Conservation (phyloP, 1,140 invertebrate species). For the Choristoneura fumiferana region DNA sequence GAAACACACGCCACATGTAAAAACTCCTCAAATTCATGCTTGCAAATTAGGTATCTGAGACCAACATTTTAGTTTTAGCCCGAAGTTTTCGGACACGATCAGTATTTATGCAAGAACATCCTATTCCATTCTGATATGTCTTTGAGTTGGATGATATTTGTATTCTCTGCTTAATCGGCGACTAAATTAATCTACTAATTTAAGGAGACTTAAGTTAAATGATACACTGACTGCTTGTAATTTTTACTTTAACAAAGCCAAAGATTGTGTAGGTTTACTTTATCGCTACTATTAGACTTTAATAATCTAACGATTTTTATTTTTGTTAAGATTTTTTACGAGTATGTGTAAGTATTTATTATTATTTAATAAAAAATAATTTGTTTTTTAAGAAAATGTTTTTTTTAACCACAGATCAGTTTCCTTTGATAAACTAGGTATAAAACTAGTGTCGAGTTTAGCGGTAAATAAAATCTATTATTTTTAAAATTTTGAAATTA, state of each 20-base stretch:
- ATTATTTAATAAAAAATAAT: slow-evolving; percentile 36
- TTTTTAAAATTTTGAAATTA: too few relatives aligned
- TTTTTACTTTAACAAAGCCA: slow-evolving; percentile 24
- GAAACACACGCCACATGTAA: slow-evolving; percentile 97
- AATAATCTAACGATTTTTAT: slow-evolving; percentile 34
- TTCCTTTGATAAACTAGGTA: too few relatives aligned
- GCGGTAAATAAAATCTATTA: too few relatives aligned
- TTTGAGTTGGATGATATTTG: neutral
- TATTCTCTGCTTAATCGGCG: neutral
- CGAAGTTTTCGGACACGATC: slow-evolving; percentile 31
- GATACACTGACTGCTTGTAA: neutral
- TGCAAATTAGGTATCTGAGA: slow-evolving; percentile 22
- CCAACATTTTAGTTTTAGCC: slow-evolving; percentile 27
- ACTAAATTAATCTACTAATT: slow-evolving; percentile 6
- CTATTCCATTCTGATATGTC: neutral
- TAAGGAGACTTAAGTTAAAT: neutral
- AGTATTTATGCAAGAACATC: slow-evolving; percentile 42
- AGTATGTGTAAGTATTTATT: slow-evolving; percentile 39
- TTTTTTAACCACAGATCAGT: too few relatives aligned
- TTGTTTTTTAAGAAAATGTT: slow-evolving; percentile 31
- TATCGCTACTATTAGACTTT: slow-evolving; percentile 25
- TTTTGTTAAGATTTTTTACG: slow-evolving; percentile 38
- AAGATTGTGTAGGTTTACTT: slow-evolving; percentile 31
- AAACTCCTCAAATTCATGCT: slow-evolving; percentile 30
- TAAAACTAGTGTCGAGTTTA: too few relatives aligned